These are phyloP conservation scores for Trichonephila clavata DNA, from an alignment of 1,140 invertebrate species.

Conservation along the genomic window DNA sequence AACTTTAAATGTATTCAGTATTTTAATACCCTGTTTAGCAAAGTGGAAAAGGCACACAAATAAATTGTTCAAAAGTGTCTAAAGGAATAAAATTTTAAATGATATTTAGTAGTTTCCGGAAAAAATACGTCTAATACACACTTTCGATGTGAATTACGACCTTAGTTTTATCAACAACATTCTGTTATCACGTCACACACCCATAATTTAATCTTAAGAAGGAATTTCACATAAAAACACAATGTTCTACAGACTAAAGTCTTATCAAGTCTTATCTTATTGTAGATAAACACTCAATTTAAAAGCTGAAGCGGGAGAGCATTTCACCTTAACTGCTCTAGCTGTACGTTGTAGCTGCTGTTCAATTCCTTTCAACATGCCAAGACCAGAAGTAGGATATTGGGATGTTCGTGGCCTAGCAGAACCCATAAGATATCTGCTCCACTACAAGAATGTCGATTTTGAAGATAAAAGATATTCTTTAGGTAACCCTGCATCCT, in stretches of 20 bases:
- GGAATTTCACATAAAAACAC: too few relatives aligned
- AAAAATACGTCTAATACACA: too few relatives aligned
- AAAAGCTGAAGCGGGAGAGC: not conserved
- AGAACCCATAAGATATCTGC: slow-evolving; percentile 87
- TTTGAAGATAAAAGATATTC: slow-evolving; percentile 86
- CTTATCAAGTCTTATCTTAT: not conserved
- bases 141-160: too few relatives aligned
- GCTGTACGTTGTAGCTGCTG: slow-evolving; percentile 84
- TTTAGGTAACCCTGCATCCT: slow-evolving; percentile 70
- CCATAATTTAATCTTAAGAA: too few relatives aligned
- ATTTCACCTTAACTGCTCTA: not conserved
- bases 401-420: slow-evolving; percentile 87
- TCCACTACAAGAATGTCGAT: slow-evolving; percentile 86
- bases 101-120: too few relatives aligned
- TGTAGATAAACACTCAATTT: not conserved
- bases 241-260: not conserved
- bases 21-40: too few relatives aligned
- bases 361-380: slow-evolving; percentile 80
- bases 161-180: too few relatives aligned
- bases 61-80: too few relatives aligned
- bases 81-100: too few relatives aligned
- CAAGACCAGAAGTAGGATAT: slow-evolving; percentile 83
- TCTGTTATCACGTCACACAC: too few relatives aligned
- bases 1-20: too few relatives aligned
- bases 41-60: too few relatives aligned